Conservation (phyloP, 1,140 invertebrate species). For the Pseudomyrmex flavicornis region DNA sequence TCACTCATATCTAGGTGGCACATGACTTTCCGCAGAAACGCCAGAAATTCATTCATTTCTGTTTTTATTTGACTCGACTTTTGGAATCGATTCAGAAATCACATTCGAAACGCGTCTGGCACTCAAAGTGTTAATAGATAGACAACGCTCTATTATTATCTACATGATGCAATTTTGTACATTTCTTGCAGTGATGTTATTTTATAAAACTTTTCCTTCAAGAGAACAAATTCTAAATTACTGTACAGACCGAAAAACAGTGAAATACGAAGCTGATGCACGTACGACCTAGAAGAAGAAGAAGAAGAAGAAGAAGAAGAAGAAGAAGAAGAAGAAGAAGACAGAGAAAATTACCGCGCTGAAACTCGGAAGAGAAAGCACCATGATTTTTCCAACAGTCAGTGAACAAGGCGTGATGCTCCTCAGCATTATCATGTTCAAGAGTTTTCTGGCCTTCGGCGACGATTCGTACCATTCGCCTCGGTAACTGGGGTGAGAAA, state of each 20-base stretch:
- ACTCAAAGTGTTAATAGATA: no score
- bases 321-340: neutral
- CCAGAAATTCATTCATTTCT: no score
- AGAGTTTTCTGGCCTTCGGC: constrained; percentile 58
- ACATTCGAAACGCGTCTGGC: no score
- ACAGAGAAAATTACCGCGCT: constrained; percentile 65
- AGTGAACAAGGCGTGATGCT: constrained; percentile 66
- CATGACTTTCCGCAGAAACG: no score
- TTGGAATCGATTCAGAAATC: no score
- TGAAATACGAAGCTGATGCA: constrained; percentile 34
- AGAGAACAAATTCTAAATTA: neutral
- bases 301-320: neutral
- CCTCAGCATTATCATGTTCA: constrained; percentile 68
- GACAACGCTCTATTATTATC: no score
- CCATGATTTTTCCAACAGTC: constrained; percentile 71
- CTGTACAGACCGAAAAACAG: constrained; percentile 5
- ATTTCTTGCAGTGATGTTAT: neutral
- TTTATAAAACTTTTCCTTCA: no score
- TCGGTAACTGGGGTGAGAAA: constrained; percentile 48
- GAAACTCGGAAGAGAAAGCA: constrained; percentile 73
- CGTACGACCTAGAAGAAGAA: constrained; percentile 19
- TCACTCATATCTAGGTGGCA: no score
- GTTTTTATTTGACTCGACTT: no score
- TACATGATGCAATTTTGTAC: neutral
- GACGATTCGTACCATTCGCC: constrained; percentile 72